These are phyloP conservation scores for Drosophila algonquin DNA, from an alignment of 2,888 invertebrate species.

Conservation along the genomic window DNA sequence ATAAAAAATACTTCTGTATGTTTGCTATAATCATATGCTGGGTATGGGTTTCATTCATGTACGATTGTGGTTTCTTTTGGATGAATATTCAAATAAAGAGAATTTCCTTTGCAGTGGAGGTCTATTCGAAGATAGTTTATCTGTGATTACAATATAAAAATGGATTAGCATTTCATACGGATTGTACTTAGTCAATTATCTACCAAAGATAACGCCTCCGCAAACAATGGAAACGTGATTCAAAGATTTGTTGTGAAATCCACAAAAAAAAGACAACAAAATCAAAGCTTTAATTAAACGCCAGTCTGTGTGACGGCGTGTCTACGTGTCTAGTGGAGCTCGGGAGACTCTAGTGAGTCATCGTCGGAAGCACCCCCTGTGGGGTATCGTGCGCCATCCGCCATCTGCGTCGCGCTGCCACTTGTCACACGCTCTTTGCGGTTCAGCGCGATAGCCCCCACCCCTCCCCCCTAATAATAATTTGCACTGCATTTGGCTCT, in stretches of 20 bases:
- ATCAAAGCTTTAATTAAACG: constrained; percentile 30
- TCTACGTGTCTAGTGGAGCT: constrained; percentile 37
- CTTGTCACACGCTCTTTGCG: constrained; percentile 29
- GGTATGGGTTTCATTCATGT: too few species aligned
- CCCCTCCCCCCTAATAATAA: not conserved
- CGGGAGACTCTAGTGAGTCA: too few species aligned
- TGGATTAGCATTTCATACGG: not conserved
- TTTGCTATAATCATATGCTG: too few species aligned
- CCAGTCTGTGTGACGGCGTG: constrained; percentile 20
- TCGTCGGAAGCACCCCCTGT: not conserved
- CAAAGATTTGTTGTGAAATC: constrained; percentile 35
- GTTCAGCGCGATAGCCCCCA: constrained; percentile 24
- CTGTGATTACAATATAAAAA: too few species aligned
- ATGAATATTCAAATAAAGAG: not conserved
- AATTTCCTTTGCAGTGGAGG: not conserved
- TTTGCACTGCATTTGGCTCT: constrained; percentile 28
- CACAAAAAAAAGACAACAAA: constrained; percentile 5
- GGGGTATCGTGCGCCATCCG: not conserved
- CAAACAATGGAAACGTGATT: constrained; percentile 11
- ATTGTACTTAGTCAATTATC: not conserved
- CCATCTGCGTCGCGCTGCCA: constrained; percentile 7
- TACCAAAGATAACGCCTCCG: not conserved
- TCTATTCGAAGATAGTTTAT: too few species aligned
- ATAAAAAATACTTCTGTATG: too few species aligned
- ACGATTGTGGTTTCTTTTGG: too few species aligned